Base-by-base conservation (phyloP, 2,797 vertebrate species). In the Sparidentex hasta region DNA sequence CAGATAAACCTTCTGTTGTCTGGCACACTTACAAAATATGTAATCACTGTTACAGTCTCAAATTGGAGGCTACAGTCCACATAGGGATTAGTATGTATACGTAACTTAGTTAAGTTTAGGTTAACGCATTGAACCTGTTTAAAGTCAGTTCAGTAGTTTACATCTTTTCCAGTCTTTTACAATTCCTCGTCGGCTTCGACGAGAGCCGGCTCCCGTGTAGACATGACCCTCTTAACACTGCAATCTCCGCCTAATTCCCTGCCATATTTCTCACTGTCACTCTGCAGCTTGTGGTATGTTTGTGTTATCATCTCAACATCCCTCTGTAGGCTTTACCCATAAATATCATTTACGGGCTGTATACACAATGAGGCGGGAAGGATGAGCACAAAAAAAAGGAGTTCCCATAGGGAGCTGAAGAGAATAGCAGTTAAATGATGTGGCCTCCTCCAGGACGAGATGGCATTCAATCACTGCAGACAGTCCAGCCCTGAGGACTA, bases 361-460 rank as follows among this genome's bases (percentile, higher is more conserved):
- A 84, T 84, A 86, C 74, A 78, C 86, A 85, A 83, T 80, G 67
- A 87, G 81, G 73, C 77, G 74, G 74, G 80, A 78, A 58, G 76
- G 77, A 79, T 84, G 73, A 62, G 58, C 41, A 63, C 50, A 57
- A 46, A 67, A 58, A 69, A 61, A 74, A 70, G 65, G 38, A 76
- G 67, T 78, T 81, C 88, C 87, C 81, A 47, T 43, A 61, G 86
- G 91, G 90, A 77, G 38, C 67, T 50, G 70, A 63, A 55, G 86
- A 87, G 74, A 90, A 89, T 87, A 80, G 81, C 87, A 88, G 85
- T 88, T 93, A 92, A 94, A 93, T 93, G 92, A 89, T 93, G 74
- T 85, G 92, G 87, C 90, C 92, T 92, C 86, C 88, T 88, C 73
- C 86, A 80, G 88, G 91, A 94, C 91, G 84, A 90, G 91, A 80